Conservation (phyloP, 2,888 invertebrate genomes). For the Fragum whitleyi region DNA sequence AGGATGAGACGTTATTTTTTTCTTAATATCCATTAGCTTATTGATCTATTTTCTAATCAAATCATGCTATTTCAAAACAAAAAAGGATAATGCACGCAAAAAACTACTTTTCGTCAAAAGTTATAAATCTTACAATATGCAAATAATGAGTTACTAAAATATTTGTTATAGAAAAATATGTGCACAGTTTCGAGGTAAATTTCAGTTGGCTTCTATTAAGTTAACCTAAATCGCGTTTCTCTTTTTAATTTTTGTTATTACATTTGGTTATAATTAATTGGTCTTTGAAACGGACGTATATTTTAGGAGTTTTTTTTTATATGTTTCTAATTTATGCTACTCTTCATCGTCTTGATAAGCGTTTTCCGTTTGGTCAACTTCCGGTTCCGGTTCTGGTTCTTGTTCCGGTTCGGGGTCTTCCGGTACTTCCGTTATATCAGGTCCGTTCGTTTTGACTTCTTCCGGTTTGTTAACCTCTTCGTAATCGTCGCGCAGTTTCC, state of each 20-base stretch:
- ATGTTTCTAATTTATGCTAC: not conserved
- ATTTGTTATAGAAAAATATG: too few species aligned
- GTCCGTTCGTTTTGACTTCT: conserved; percentile 8
- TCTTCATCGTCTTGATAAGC: conserved; percentile 23
- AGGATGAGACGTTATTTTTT: too few species aligned
- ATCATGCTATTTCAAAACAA: not conserved
- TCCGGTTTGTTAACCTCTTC: conserved; percentile 20
- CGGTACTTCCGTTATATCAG: conserved; percentile 20
- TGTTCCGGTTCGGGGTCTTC: conserved; percentile 34
- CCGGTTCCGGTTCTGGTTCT: conserved; percentile 31
- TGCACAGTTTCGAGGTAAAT: too few species aligned
- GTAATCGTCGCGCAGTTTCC: conserved; percentile 46
- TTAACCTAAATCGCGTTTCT: too few species aligned
- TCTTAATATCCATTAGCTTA: too few species aligned
- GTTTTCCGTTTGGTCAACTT: conserved; percentile 30
- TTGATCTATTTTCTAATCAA: not conserved
- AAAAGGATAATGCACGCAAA: conserved; percentile 9
- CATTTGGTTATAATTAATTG: too few species aligned
- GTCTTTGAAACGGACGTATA: too few species aligned
- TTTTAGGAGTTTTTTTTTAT: too few species aligned
- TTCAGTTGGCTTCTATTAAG: too few species aligned
- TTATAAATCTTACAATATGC: too few species aligned
- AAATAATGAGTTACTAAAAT: too few species aligned
- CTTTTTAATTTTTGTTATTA: too few species aligned
- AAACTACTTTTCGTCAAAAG: not conserved